These are phyloP conservation scores for Sanderia malayensis DNA, from an alignment of 30 jellyfish, hydroid and myxozoan species.

Conservation along the genomic window DNA sequence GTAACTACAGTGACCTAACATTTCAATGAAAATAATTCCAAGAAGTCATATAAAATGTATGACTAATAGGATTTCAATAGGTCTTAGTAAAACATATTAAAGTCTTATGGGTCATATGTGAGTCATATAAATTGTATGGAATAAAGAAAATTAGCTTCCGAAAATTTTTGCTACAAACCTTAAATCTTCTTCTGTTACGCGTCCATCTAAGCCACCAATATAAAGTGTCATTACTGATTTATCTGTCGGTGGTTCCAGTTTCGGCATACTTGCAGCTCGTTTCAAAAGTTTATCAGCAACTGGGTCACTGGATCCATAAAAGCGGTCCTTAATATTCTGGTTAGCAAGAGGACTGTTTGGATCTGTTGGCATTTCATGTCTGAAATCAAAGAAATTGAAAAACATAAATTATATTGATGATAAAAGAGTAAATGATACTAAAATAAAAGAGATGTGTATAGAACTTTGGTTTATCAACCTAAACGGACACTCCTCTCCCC, in stretches of 20 bases:
- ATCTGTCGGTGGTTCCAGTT: conserved; percentile 91
- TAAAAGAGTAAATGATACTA: too few species aligned
- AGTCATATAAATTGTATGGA: too few species aligned
- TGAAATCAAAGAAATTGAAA: conserved; percentile 16
- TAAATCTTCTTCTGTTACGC: conserved; percentile 77
- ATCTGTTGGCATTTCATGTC: conserved; percentile 99
- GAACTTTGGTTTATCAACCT: too few species aligned
- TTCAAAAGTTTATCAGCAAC: conserved; percentile 87
- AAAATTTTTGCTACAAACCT: conserved; percentile 71
- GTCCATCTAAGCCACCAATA: conserved; percentile 92
- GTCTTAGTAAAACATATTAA: too few species aligned
- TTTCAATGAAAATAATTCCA: too few species aligned
- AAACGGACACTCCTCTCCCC: conserved; percentile 99
- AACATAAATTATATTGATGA: too few species aligned
- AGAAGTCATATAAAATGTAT: too few species aligned
- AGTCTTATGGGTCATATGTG: too few species aligned
- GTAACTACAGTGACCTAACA: too few species aligned
- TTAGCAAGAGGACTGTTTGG: conserved; percentile 87
- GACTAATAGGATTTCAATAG: too few species aligned
- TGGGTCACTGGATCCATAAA: conserved; percentile 94
- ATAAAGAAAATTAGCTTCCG: too few species aligned
- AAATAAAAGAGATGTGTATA: too few species aligned
- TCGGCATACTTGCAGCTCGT: conserved; percentile 89
- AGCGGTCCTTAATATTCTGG: conserved; percentile 90
- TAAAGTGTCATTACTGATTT: conserved; percentile 83